Percentiles rank a stretch among this genome's conserved stretches.
Evolutionary conservation across 53 echinoderm and acorn worm genomes (phyloP).

Genomic region (Arbacia lixula): DNA sequence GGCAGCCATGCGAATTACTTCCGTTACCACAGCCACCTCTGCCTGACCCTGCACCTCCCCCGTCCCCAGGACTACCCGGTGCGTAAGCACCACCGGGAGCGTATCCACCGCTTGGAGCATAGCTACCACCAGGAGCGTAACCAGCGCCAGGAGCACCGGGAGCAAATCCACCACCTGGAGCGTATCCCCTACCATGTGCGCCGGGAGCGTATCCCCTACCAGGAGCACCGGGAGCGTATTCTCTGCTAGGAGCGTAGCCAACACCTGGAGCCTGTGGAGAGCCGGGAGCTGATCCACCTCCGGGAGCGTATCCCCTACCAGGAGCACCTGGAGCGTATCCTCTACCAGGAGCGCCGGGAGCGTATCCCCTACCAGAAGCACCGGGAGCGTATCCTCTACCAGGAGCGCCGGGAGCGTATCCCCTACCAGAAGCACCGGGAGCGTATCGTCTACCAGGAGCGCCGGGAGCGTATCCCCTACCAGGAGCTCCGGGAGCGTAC

Average conservation of each 20-base stretch:
- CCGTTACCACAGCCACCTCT: too few relatives aligned
- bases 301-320: not conserved
- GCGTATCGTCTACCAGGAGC: too few relatives aligned
- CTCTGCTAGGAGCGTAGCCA: not conserved
- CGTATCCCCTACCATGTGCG: not conserved
- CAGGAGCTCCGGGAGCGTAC: too few relatives aligned
- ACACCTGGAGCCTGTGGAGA: not conserved
- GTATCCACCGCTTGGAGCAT: too few relatives aligned
- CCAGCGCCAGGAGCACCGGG: not conserved
- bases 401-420: too few relatives aligned
- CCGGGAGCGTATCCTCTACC: too few relatives aligned
- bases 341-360: not conserved
- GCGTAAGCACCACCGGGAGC: too few relatives aligned
- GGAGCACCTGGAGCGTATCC: not conserved
- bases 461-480: too few relatives aligned
- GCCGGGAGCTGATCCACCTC: not conserved
- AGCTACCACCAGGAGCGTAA: not conserved
- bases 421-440: too few relatives aligned
- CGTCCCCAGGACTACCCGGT: too few relatives aligned
- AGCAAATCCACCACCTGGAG: not conserved
- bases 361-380: constrained; percentile 8
- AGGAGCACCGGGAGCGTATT: constrained; percentile 16
- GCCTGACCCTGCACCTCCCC: too few relatives aligned
- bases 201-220: constrained; percentile 7
- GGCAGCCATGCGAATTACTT: too few relatives aligned